Evolutionary conservation across 2,797 vertebrate species (phyloP).

Genomic region (Rachycentron canadum): DNA sequence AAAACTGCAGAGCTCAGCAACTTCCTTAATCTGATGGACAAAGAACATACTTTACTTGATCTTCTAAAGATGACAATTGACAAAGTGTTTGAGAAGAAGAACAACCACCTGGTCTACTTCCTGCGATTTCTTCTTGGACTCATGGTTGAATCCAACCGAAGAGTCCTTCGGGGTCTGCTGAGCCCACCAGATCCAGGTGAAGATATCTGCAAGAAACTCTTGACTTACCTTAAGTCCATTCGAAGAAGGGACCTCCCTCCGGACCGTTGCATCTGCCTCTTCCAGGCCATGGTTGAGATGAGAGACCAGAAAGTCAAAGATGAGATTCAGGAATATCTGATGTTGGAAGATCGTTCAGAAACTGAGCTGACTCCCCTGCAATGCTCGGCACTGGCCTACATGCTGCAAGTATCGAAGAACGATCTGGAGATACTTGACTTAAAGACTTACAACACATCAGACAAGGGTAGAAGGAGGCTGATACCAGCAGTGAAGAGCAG

Average conservation of each 20-base stretch:
- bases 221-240: constrained; percentile 58
- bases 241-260: constrained; percentile 57
- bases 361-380: constrained; percentile 47
- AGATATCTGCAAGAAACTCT: constrained; percentile 49
- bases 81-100: constrained; percentile 57
- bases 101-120: constrained; percentile 59
- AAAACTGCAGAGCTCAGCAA: neutral
- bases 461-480: constrained; percentile 62
- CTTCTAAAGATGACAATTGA: constrained; percentile 63
- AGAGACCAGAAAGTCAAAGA: constrained; percentile 68
- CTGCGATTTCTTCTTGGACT: constrained; percentile 65
- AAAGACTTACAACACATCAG: constrained; percentile 66
- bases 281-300: constrained; percentile 71
- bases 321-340: constrained; percentile 59
- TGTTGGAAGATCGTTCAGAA: neutral
- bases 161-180: constrained; percentile 44
- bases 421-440: constrained; percentile 44
- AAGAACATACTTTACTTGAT: constrained; percentile 36
- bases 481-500: constrained; percentile 67
- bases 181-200: constrained; percentile 7
- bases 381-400: constrained; percentile 69
- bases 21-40: constrained; percentile 35
- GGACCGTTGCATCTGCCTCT: constrained; percentile 49
- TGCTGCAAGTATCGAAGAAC: constrained; percentile 49
- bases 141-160: constrained; percentile 45